Conservation (phyloP, 2,888 invertebrate species). For the Oscheius sp. region DNA sequence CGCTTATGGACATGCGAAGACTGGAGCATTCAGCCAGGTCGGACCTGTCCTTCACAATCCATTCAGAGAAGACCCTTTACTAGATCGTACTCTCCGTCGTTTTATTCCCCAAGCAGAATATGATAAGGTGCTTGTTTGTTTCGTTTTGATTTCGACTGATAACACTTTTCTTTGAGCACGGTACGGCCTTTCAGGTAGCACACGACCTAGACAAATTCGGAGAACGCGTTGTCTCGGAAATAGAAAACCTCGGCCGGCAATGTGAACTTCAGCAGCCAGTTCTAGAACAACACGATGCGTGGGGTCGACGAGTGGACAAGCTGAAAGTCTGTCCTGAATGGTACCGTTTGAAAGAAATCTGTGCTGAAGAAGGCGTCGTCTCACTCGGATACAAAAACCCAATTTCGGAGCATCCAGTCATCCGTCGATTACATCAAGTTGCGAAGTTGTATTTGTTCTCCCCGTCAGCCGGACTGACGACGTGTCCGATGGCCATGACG, state of each 20-base stretch:
- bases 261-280: constrained; percentile 75
- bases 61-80: constrained; percentile 63
- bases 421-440: constrained; percentile 70
- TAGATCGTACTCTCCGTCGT: constrained; percentile 55
- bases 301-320: constrained; percentile 77
- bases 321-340: constrained; percentile 77
- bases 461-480: constrained; percentile 77
- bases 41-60: constrained; percentile 64
- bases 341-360: constrained; percentile 76
- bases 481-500: constrained; percentile 79
- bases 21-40: constrained; percentile 60
- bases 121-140: constrained; percentile 34
- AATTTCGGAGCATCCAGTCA: constrained; percentile 40
- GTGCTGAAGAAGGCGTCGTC: constrained; percentile 78
- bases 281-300: constrained; percentile 76
- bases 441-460: constrained; percentile 77
- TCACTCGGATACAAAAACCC: constrained; percentile 62
- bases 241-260: constrained; percentile 74
- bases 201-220: constrained; percentile 77
- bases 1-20: constrained; percentile 64
- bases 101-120: constrained; percentile 52
- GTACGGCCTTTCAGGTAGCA: constrained; percentile 42
- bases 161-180: not conserved
- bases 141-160: not conserved
- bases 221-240: constrained; percentile 76